Base-by-base conservation (phyloP, 2,797 vertebrate species). In the Hozukius guyotensis region DNA sequence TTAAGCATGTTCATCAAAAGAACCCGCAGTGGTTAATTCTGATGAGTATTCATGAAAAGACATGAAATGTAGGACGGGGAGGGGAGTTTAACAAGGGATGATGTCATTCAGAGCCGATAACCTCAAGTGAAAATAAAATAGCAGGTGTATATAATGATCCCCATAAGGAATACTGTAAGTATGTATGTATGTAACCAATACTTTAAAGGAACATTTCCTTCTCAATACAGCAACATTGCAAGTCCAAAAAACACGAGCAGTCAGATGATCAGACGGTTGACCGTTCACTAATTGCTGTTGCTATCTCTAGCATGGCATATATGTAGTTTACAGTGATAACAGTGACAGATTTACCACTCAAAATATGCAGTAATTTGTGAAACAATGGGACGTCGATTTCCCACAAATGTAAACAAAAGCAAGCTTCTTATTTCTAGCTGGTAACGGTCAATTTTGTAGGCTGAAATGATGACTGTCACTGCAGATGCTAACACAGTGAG, bases 1-100 rank as follows among this genome's bases (percentile, higher is more conserved):
- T 31, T 70, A 14, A 38, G 46, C 29, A 32, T 27, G 76, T 65
- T 89, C 75, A 74, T 78, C 74, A 80, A 81, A 75, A 78, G 27
- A 31, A 49, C 34, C 29, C 5, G 1, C 25, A 0, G 42, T n/a
- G 65, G 57, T 75, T 53, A 74, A 74, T 60, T 69, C 42, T 31
- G 42, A 6, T 31, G 70, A 61, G 52, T 4, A 27, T 56, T 78
- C 46, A 73, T 79, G 80, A 57, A 65, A 46, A 70, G 38, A 25
- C 18, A 55, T 72, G 56, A 71, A 65, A 72, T 69, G 46, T 49
- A 32, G 29, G 65, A 65, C 5, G 64, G 42, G 46, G 61, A 69
- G 31, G 57, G 27, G 4, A 3, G 52, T 46, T 76, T 81, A 52
- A 82, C 14, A 10, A 32, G 46, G n/a, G 24, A 20, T 82, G 87